phyloP scores from a whole-genome alignment of 2,797 vertebrate genomes.

The Eospalax fontanierii region DNA sequence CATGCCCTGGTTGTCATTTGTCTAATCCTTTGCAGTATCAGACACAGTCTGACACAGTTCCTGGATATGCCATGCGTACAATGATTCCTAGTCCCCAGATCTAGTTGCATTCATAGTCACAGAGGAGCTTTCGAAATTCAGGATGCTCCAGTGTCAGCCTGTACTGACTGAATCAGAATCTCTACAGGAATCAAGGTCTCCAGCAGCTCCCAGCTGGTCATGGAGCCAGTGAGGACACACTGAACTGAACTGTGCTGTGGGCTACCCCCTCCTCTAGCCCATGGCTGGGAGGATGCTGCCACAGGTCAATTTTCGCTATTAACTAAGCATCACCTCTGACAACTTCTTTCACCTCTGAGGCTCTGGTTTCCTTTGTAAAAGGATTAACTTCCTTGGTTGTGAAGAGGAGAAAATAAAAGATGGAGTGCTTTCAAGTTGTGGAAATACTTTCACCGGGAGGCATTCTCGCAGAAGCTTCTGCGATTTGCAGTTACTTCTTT shows the following conservation, averaged over 20 bases:
- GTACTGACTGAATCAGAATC: neutral
- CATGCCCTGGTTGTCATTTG: neutral
- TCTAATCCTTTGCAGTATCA: neutral
- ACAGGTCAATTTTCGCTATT: neutral
- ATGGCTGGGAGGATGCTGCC: fast-evolving
- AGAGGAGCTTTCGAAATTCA: neutral
- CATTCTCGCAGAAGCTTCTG: neutral
- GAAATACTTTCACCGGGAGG: constrained; percentile 39
- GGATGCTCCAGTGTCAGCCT: neutral
- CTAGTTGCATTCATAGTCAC: neutral
- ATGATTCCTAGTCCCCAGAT: neutral
- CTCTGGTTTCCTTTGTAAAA: constrained; percentile 49
- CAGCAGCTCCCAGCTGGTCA: fast-evolving
- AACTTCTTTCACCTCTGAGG: neutral
- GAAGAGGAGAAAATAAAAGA: constrained; percentile 1
- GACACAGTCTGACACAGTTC: neutral
- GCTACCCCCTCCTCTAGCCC: neutral
- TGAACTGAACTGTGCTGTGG: neutral
- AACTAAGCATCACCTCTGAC: neutral
- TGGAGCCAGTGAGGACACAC: fast-evolving
- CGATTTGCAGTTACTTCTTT: neutral
- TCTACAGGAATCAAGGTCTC: neutral
- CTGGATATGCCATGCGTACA: neutral
- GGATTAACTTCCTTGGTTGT: constrained; percentile 63
- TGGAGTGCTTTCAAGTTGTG: constrained; percentile 57